These are phyloP conservation scores for Mastomys natalensis DNA, from an alignment of 2,113 vertebrate genomes.

Conservation along the genomic window DNA sequence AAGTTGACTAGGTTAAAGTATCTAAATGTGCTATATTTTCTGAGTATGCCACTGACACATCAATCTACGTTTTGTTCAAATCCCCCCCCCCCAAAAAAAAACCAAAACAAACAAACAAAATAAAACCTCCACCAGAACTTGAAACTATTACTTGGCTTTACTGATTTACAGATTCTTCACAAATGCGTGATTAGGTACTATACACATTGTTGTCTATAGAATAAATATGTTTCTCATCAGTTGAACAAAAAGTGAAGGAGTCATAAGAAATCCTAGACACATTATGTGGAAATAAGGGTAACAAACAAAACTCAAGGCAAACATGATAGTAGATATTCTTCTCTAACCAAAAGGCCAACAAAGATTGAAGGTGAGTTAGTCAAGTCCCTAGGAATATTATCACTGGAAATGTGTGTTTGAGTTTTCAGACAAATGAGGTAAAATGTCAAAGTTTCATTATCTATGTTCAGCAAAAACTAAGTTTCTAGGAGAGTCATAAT, in stretches of 20 bases:
- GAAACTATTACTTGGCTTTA: slow-evolving; percentile 34
- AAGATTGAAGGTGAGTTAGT: background rate
- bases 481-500: slow-evolving; percentile 35
- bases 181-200: slow-evolving; percentile 12
- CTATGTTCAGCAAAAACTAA: slow-evolving; percentile 49
- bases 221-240: background rate
- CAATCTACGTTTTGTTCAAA: background rate
- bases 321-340: background rate
- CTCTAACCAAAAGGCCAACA: slow-evolving; percentile 5
- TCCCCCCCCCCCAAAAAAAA: background rate
- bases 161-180: background rate
- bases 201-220: background rate
- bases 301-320: slow-evolving; percentile 39
- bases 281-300: slow-evolving; percentile 6
- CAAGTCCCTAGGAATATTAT: slow-evolving; percentile 1
- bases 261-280: background rate
- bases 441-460: slow-evolving; percentile 54
- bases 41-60: background rate
- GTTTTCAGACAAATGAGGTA: slow-evolving; percentile 61
- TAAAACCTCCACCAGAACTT: background rate
- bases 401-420: slow-evolving; percentile 3
- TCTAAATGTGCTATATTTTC: background rate
- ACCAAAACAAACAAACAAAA: background rate
- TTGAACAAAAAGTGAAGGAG: background rate
- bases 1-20: slow-evolving; percentile 13